Conservation (phyloP, 2,888 invertebrate genomes). For the Drosophila ustulata region DNA sequence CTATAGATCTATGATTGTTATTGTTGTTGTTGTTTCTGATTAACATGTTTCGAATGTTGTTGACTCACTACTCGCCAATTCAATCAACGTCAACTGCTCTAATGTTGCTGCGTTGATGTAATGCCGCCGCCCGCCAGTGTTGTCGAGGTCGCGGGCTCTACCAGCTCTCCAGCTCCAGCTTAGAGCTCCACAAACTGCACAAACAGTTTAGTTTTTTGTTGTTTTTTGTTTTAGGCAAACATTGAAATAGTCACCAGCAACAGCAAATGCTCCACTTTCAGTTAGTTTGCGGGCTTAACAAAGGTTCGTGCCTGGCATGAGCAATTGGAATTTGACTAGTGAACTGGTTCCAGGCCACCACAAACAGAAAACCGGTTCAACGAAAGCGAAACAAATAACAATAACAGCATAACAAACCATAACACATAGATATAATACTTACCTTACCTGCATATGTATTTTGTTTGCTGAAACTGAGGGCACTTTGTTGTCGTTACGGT, state of each 20-base stretch:
- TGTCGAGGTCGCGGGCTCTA: conserved; percentile 61
- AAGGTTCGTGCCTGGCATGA: conserved; percentile 57
- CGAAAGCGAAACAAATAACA: conserved; percentile 54
- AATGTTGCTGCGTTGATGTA: conserved; percentile 64
- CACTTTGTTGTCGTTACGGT: conserved; percentile 6
- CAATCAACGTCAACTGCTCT: conserved; percentile 53
- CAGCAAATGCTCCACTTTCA: conserved; percentile 39
- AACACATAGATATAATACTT: conserved; percentile 37
- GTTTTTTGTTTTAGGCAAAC: conserved; percentile 31
- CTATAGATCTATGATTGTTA: conserved; percentile 9
- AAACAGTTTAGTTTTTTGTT: not conserved
- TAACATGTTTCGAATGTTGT: conserved; percentile 55
- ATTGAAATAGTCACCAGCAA: conserved; percentile 25
- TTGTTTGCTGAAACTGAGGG: conserved; percentile 17
- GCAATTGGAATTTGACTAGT: conserved; percentile 55
- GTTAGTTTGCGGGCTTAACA: conserved; percentile 27
- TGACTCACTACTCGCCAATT: conserved; percentile 52
- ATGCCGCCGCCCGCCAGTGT: conserved; percentile 56
- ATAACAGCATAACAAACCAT: conserved; percentile 38
- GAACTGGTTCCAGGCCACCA: conserved; percentile 55
- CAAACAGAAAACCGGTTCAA: conserved; percentile 61
- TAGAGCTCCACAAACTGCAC: conserved; percentile 21
- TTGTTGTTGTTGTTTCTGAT: conserved; percentile 38
- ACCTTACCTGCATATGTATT: conserved; percentile 15
- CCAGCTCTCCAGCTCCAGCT: conserved; percentile 10